Conservation (phyloP, 2,113 vertebrate species). For the Setophaga kirtlandii region DNA sequence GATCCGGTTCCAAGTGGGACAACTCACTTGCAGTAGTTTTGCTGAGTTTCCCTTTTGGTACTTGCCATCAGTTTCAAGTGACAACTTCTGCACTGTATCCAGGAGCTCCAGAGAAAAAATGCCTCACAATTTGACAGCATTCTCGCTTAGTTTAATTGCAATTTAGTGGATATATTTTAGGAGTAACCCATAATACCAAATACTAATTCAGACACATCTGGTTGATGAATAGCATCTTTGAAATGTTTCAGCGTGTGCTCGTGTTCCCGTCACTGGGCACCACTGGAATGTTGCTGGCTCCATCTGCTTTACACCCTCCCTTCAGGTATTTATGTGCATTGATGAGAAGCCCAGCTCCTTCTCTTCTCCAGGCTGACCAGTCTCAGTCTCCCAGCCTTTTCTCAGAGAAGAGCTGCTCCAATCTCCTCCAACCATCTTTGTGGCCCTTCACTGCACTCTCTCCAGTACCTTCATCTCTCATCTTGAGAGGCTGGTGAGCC, state of each 20-base stretch:
- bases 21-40: neutral
- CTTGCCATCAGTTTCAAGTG: neutral
- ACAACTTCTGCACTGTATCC: neutral
- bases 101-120: neutral
- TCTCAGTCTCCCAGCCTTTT: neutral
- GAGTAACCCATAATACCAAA: neutral
- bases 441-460: fast-evolving
- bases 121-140: neutral
- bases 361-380: neutral
- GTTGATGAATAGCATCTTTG: neutral
- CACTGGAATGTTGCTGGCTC: neutral
- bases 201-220: neutral
- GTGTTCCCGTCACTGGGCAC: neutral
- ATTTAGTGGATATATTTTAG: neutral
- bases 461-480: neutral
- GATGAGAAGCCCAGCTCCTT: neutral
- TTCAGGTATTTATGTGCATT: neutral
- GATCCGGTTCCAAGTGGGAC: neutral
- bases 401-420: neutral
- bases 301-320: neutral
- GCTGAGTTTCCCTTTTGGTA: neutral
- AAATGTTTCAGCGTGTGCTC: neutral
- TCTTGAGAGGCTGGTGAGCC: neutral
- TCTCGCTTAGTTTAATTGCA: neutral
- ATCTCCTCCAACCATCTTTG: neutral